Percentiles rank a stretch among this genome's conserved stretches.
Evolutionary conservation across 2,888 invertebrate genomes (phyloP).

Genomic region (Chrysolina haemoptera): DNA sequence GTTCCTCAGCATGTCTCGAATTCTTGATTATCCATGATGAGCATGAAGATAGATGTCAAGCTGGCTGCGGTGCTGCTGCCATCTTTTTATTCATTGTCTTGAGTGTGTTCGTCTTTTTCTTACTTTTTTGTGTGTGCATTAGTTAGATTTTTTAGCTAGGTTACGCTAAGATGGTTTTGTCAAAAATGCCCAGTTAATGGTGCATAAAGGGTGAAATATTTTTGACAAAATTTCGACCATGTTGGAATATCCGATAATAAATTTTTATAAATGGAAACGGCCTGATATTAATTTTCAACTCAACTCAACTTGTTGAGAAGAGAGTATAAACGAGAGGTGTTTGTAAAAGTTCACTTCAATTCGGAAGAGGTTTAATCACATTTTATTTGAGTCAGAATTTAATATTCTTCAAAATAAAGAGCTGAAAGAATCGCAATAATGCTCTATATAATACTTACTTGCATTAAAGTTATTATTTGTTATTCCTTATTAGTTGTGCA

Average conservation of each 20-base stretch:
- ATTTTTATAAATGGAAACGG: not conserved
- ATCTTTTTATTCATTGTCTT: constrained; percentile 57
- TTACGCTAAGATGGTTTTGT: constrained; percentile 36
- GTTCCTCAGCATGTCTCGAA: constrained; percentile 58
- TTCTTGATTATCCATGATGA: constrained; percentile 49
- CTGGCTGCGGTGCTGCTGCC: constrained; percentile 68
- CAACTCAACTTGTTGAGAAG: not conserved
- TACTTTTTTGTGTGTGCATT: constrained; percentile 47
- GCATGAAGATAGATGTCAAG: constrained; percentile 63
- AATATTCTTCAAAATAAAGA: too few species aligned
- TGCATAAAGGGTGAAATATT: not conserved
- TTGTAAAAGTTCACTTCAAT: too few species aligned
- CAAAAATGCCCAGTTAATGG: constrained; percentile 32
- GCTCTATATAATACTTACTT: too few species aligned
- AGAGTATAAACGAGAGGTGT: not conserved
- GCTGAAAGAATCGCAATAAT: too few species aligned
- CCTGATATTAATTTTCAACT: not conserved
- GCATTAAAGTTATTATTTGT: too few species aligned
- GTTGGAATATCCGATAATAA: not conserved
- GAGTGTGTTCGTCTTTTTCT: constrained; percentile 54
- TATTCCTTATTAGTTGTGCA: too few species aligned
- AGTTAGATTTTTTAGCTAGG: constrained; percentile 48
- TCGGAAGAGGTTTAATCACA: too few species aligned
- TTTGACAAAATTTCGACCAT: constrained; percentile 8
- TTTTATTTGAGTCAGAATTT: too few species aligned